Base-by-base conservation (phyloP, 1,140 invertebrate genomes). In the Megalonaias nervosa region DNA sequence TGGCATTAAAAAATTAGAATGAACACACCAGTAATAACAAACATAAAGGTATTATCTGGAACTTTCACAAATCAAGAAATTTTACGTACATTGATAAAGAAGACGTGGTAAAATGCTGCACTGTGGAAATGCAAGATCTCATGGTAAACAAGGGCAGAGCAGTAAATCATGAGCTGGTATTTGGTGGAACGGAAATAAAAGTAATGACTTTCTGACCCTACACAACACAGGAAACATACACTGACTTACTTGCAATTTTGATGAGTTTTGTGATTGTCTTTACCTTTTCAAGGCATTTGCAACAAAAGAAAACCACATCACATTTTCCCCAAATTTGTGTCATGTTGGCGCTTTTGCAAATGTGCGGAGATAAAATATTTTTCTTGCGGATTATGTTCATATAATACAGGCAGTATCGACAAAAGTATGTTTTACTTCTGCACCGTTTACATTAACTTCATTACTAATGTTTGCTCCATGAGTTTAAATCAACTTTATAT, bases 111-210 rank as follows among this genome's bases (percentile, higher is more conserved):
- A 88, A 91, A 79, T 93, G 92, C 79, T 93, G 92, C 13, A 90
- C 91, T 57, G 88, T 93, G 4, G 91, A 93, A 74, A 89, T 93
- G 86, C 85, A 84, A 5, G 82, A 87, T 80, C 78, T 82, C 79
- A 87, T 86, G 4, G 84, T 85, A 11, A 85, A 84, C 73, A 83
- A 84, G 65, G 84, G 85, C 69, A 77, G 92, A 66, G 89, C 92
- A 86, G 93, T 93, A 68, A 91, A 92, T 80, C 90, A 92, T 1
- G 89, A 92, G 81, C 92, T 94, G 83, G 91, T 91, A 59, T 94
- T 94, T 86, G 93, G 93, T 1, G 93, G 93, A 59, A 94, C 93
- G 1, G 93, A 94, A 86, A 92, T 94, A 60, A 92, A 92, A 80
- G 93, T 93, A 0, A 91, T 91, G 58, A 93, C 93, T 3, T n/a